Base-by-base conservation (phyloP, 1,140 invertebrate species). In the Drosophila kikkawai region DNA sequence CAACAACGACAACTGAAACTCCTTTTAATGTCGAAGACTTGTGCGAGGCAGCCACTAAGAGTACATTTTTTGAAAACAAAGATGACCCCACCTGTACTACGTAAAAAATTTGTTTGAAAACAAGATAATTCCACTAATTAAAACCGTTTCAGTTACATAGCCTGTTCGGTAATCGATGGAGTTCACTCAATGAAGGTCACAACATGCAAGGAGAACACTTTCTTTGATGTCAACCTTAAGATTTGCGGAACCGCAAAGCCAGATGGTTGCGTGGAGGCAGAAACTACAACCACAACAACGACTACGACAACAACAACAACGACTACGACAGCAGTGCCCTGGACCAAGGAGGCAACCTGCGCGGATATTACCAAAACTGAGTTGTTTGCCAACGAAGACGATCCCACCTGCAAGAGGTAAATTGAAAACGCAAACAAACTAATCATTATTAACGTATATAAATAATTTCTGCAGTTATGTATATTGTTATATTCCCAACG, bases 331-430 rank as follows among this genome's bases (percentile, higher is more conserved):
- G 39, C 42, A 15, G 13, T 26, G n/a, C 63, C 63, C 7, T 64
- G 73, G 53, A 67, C 37, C 39, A 42, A 47, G 7, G 71, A 68
- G 26, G 39, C 11, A n/a, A 17, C 48, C 5, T 70, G 67, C 26
- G 26, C 12, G 22, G 44, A 41, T 17, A 9, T 70, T 3, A 39
- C 63, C 4, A 32, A n/a, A 5, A 19, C 6, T 11, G 34, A 42
- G 13, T 50, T 26, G 19, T 55, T 76, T 26, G 1, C 36, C 26
- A 79, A 82, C 34, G 11, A 65, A 41, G 47, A 42, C 4, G 80
- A 82, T 82, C 42, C 60, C n/a, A 79, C 69, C 13, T 83, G 80
- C 44, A 48, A 36, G 19, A 53, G 45, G 80, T 79, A 47, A 58
- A 50, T n/a, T 11, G 4, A 8, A 13, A 7, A 26, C 8, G 7